Evolutionary conservation across 1,140 invertebrate genomes (phyloP), one percentile per base, ranked within the genome.

Genomic region (Samia ricini): DNA sequence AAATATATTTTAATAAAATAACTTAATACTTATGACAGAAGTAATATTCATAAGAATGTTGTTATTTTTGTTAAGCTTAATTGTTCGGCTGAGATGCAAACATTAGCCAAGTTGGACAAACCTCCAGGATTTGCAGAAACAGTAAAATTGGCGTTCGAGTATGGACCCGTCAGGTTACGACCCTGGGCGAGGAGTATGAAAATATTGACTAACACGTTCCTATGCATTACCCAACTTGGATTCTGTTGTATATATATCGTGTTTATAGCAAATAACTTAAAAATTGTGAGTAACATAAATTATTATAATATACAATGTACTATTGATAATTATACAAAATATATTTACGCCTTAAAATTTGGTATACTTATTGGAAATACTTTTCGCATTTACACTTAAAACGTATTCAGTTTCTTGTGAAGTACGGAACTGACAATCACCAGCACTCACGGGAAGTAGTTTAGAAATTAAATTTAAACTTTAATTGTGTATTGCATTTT

Each of bases 161-260:
- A 93, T 20, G 96, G 96, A 1, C 95, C 95, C 0, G 76, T 88
- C 0, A 77, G 81, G 52, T 67, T 95, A 5, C 87, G 94, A 42
- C 91, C 86, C 21, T 92, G 94, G 72, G 93, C 95, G 0, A 74
- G 84, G 24, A 72, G 85, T 10, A 94, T 95, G 92, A 92, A 92
- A 74, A 90, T 91, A 24, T 79, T 95, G 65, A 94, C 96, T 61
- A 95, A 97, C 83, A 60, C 93, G 8, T 97, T 97, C 87, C 92
- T 99, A 36, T 96, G 97, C 78, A 90, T 98, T 56, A 98, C 97
- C 26, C 98, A 99, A 91, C 91, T 98, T 66, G 97, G 98, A 69
- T 98, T 99, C 91, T 99, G 97, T 88, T 98, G 97, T 90, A 96
- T 98, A 20, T 99, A 99, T 90, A 95, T 98, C 77, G 95, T 98